Conservation (phyloP, 2,797 vertebrate species). For the Trematomus bernacchii region DNA sequence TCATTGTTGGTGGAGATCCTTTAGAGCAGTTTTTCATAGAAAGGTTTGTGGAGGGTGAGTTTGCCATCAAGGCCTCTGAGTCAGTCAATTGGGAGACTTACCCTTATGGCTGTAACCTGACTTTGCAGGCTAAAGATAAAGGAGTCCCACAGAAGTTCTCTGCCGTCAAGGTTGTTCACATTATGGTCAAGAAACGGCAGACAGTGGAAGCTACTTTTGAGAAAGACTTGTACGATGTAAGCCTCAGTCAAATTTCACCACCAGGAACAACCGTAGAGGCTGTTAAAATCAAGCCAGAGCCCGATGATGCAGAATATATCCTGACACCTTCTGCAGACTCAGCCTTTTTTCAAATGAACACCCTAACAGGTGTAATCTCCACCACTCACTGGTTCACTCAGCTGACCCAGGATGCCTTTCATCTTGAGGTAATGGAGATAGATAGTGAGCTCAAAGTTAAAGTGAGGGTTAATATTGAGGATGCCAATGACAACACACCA, state of each 20-base stretch:
- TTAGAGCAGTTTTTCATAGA: constrained; percentile 89
- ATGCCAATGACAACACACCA: constrained; percentile 94
- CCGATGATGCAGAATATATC: constrained; percentile 90
- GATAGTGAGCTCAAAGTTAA: constrained; percentile 87
- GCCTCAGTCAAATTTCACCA: constrained; percentile 94
- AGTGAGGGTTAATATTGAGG: constrained; percentile 89
- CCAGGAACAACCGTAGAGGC: constrained; percentile 90
- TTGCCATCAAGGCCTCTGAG: constrained; percentile 89
- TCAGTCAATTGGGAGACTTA: constrained; percentile 89
- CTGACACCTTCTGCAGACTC: constrained; percentile 88
- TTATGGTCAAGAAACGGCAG: constrained; percentile 83
- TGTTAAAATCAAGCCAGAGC: constrained; percentile 90
- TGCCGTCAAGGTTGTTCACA: constrained; percentile 84
- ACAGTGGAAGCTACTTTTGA: constrained; percentile 87
- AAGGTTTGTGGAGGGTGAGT: constrained; percentile 88
- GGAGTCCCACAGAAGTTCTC: constrained; percentile 94
- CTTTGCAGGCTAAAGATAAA: constrained; percentile 94
- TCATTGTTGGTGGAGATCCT: constrained; percentile 91
- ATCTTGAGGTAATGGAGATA: constrained; percentile 88
- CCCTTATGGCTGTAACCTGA: constrained; percentile 92
- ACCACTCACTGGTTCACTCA: constrained; percentile 89
- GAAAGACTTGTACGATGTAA: constrained; percentile 88
- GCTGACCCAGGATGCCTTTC: constrained; percentile 86
- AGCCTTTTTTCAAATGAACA: constrained; percentile 91
- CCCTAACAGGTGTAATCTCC: constrained; percentile 91